A percentile compares a stretch with the other conserved stretches of the same genome.
phyloP scores from a whole-genome alignment of 2,888 invertebrate genomes.

The Boloria euphrosyne region DNA sequence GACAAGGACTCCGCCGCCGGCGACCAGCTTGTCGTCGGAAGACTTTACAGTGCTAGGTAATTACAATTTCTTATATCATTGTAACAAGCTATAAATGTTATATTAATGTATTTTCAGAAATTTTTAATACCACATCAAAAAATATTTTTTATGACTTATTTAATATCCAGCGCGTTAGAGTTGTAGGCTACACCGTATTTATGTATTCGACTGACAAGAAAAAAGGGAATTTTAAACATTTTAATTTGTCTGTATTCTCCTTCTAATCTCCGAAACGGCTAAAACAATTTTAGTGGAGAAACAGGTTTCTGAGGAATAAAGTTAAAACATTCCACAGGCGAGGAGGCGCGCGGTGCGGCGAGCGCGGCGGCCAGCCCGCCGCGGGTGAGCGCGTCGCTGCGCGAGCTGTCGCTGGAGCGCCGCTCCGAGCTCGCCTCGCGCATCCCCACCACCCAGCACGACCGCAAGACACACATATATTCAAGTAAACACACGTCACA shows the following conservation, averaged over 20 bases:
- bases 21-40: constrained; percentile 70
- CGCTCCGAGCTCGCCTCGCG: constrained; percentile 50
- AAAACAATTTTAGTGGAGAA: no score
- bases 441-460: constrained; percentile 67
- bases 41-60: constrained; percentile 56
- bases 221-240: no score
- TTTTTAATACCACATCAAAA: no score
- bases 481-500: constrained; percentile 38
- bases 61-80: not conserved
- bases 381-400: constrained; percentile 54
- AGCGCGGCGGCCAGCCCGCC: constrained; percentile 31
- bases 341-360: constrained; percentile 32
- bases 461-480: constrained; percentile 56
- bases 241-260: no score
- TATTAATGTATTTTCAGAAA: no score
- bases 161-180: no score
- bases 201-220: no score
- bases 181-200: no score
- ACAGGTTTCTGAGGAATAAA: no score
- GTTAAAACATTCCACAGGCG: constrained; percentile 38
- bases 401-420: constrained; percentile 57
- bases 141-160: no score
- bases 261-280: no score
- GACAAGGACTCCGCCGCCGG: constrained; percentile 77
- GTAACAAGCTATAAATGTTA: no score